Conservation (phyloP, 2,113 vertebrate genomes). For the Halichoeres trimaculatus region DNA sequence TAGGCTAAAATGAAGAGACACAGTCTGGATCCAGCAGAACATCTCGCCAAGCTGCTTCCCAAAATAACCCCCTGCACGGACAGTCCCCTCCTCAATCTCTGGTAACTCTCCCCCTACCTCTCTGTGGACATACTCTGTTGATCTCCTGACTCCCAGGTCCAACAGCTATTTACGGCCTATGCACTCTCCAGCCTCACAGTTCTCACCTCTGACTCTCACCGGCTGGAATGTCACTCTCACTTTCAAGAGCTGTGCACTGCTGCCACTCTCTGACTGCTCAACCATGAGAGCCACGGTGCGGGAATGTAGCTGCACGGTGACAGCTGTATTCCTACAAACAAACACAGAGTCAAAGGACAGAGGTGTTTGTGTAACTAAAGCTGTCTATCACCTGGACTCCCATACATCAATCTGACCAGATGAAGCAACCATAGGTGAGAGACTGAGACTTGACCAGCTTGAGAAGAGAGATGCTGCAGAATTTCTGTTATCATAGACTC, state of each 20-base stretch:
- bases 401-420: background rate
- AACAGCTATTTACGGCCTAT: constrained; percentile 47
- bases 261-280: constrained; percentile 30
- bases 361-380: background rate
- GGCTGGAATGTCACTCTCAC: constrained; percentile 50
- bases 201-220: constrained; percentile 36
- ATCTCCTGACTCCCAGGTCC: constrained; percentile 44
- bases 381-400: constrained; percentile 7
- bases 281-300: constrained; percentile 27
- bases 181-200: constrained; percentile 17
- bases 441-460: background rate
- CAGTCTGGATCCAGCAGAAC: constrained; percentile 42
- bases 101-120: constrained; percentile 7
- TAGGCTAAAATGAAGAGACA: constrained; percentile 51
- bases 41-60: constrained; percentile 30
- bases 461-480: background rate
- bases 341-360: constrained; percentile 21
- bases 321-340: constrained; percentile 27
- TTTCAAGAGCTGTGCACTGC: constrained; percentile 32
- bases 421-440: background rate
- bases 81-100: constrained; percentile 21
- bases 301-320: constrained; percentile 44
- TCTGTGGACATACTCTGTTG: constrained; percentile 31
- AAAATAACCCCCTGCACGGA: constrained; percentile 27
- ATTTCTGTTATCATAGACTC: background rate